Evolutionary conservation across 2,888 invertebrate species (phyloP).

Genomic region (Byasa hedistus): DNA sequence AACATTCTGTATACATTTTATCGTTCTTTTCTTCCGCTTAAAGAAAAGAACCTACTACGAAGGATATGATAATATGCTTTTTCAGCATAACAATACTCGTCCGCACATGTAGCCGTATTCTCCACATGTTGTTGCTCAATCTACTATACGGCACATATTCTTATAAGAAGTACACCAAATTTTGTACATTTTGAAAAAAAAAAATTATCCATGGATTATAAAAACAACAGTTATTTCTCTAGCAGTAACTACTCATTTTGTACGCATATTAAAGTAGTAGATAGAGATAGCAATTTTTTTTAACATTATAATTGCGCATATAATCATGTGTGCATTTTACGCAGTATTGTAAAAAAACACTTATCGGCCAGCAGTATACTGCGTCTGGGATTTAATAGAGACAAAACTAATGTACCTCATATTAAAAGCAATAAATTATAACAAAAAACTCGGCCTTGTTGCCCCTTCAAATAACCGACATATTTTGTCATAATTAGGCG

Average conservation of each 20-base stretch:
- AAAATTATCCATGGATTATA: neutral
- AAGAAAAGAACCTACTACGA: neutral
- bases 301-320: neutral
- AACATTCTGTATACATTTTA: too few relatives aligned
- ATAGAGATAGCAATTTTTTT: neutral
- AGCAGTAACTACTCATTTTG: neutral
- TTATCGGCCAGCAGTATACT: conserved; percentile 20
- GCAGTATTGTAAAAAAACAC: conserved; percentile 10
- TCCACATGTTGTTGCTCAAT: neutral
- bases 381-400: conserved; percentile 29
- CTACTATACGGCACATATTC: neutral
- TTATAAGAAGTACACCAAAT: neutral
- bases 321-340: neutral
- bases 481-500: conserved; percentile 75
- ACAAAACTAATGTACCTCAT: conserved; percentile 35
- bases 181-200: neutral
- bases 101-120: neutral
- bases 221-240: neutral
- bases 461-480: conserved; percentile 61
- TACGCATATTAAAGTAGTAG: neutral
- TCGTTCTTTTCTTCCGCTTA: neutral
- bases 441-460: conserved; percentile 41
- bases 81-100: neutral
- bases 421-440: conserved; percentile 56
- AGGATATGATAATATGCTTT: neutral